Base-by-base conservation (phyloP, 2,888 invertebrate genomes). In the Lordiphosa fenestrarum region DNA sequence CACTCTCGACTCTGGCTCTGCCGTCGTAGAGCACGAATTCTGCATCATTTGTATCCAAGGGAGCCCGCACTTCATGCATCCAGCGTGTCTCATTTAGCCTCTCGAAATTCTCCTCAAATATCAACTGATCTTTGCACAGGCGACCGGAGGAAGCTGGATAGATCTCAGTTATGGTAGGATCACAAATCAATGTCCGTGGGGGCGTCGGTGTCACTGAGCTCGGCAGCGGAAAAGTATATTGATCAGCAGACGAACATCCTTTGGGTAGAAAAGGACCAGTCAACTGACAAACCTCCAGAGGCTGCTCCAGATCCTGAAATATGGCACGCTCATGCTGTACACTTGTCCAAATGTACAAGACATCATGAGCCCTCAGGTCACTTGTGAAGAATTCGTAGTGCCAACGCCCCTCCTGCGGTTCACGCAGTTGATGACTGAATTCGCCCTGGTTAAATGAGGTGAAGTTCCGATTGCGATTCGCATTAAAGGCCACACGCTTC, bases 61-160 rank as follows among this genome's bases (percentile, higher is more conserved):
- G 91, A 37, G 92, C 89, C 49, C 91, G 92, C 64, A 92, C 91
- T 66, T 93, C 92, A 3, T 91, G 88, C 46, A 89, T 89, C 93
- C 93, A 93, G 48, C 90, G 82, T 0, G 86, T 86, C n/a, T 87
- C 88, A 42, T 62, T 66, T 0, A 68, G 58, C 10, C 51, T 40
- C 35, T 91, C 88, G 75, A 94, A 94, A 54, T 90, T 88, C 49
- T 94, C 94, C 46, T 93, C 91, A 66, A 94, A 93, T 53, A 94
- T 87, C 0, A 91, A 85, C 59, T 91, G 88, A 0, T 91, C 91
- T 9, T 88, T 87, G 78, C 92, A 92, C 0, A 89, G 89, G 3
- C 53, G 52, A 5, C 9, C 10, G 0, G 10, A 21, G 13, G 46
- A 25, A 10, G 64, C 5, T 6, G 81, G 68, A 35, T 65, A 78